A percentile compares a stretch with the other conserved stretches of the same genome.
These are phyloP conservation scores for Sciurus vulgaris DNA, from an alignment of 2,797 vertebrate species.

Conservation along the genomic window DNA sequence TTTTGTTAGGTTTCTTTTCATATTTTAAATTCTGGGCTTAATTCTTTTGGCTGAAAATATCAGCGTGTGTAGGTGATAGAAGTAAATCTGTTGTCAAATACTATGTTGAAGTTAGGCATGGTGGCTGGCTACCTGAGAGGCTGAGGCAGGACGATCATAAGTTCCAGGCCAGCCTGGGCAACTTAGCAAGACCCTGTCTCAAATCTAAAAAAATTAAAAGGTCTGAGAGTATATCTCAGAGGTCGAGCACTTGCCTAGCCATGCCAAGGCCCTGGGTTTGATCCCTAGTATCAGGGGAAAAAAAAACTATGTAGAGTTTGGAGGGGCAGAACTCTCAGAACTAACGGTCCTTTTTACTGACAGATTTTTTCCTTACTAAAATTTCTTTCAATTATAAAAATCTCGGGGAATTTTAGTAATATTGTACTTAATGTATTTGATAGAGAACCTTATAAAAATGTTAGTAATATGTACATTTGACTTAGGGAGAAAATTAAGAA, in stretches of 20 bases:
- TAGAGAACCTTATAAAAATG: constrained; percentile 50
- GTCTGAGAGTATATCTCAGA: background rate
- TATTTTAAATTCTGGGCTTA: constrained; percentile 43
- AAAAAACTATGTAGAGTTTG: background rate
- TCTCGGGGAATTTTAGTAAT: constrained; percentile 4
- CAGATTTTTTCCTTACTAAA: background rate
- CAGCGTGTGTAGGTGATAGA: background rate
- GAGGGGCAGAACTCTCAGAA: background rate
- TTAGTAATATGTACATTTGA: constrained; percentile 65
- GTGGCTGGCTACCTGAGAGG: too few species aligned
- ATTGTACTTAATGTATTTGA: constrained; percentile 50
- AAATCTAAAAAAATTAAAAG: background rate
- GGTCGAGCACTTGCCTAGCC: background rate
- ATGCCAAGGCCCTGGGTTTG: background rate
- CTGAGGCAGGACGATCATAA: too few species aligned
- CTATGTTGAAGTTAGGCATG: background rate
- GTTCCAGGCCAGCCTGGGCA: too few species aligned
- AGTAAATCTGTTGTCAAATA: background rate
- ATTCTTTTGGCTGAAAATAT: background rate
- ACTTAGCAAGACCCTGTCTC: background rate
- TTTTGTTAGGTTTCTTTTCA: background rate
- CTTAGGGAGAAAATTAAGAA: constrained; percentile 90
- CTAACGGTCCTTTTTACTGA: background rate
- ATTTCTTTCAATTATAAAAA: background rate
- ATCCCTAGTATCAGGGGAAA: background rate